Base-by-base conservation (phyloP, 2,113 vertebrate species). In the Neolamprologus hecqui region DNA sequence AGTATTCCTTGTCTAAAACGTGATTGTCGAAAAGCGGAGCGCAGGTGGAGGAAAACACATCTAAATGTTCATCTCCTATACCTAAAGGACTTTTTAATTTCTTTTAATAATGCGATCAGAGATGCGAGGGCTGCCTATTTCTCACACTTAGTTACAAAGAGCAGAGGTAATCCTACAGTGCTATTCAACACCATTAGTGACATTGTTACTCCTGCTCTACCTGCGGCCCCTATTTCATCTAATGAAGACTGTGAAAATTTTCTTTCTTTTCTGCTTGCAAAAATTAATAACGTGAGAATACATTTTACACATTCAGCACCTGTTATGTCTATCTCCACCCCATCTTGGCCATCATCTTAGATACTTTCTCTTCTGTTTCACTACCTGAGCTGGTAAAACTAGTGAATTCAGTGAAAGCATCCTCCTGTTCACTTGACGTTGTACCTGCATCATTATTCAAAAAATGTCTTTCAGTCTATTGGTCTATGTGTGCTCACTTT, bases 251-350 rank as follows among this genome's bases (percentile, higher is more conserved):
- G n/a, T 23, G 53, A 55, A 54, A 12, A 3, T 4, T 13, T 55
- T 55, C n/a, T 55, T 23, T 12, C 53, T 55, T 23, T 23, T 54
- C n/a, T 55, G 53, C 1, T 55, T 12, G 53, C 53, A 55, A 23
- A 54, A 55, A 23, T 23, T 23, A 7, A 13, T 55, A 55, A 55
- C 53, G 53, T 23, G 53, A 55, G 53, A 23, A 55, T 55, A 12
- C 0, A 0, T 55, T 0, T 13, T 54, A 0, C 53, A 55, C 53
- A 55, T 23, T 13, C n/a, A 55, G n/a, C 53, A 23, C 53, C 6
- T 55, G n/a, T 55, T 55, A 23, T 55, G n/a, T 23, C 2, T 12
- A 55, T 55, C 53, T 55, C 6, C 21, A 23, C 21, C 53, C n/a
- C 53, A 13, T 23, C 53, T 2, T 13, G 53, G 53, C 53, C 4